Base-by-base conservation (phyloP, 2,797 vertebrate genomes). In the Hippoglossus hippoglossus region DNA sequence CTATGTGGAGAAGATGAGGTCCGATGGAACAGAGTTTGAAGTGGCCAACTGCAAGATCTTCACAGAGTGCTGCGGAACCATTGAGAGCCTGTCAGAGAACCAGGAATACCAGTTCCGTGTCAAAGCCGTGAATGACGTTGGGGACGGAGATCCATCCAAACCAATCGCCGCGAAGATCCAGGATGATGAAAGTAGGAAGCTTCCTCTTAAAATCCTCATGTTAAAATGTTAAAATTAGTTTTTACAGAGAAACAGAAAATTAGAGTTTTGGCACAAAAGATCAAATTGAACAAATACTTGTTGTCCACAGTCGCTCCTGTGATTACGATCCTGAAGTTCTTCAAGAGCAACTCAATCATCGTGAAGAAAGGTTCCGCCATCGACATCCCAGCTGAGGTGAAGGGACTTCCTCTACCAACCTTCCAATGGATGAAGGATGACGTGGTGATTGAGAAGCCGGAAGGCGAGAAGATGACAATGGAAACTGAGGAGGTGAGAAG, bases 61-160 rank as follows among this genome's bases (percentile, higher is more conserved):
- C 84, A 94, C 94, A 36, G 95, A 89, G 61, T 93, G 92, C 81
- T 85, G 81, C 1, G 92, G 91, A 39, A 93, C 95, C 0, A 86
- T 99, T 22, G 98, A 99, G 36, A 96, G 96, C 73, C 95, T 99
- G 15, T 94, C 96, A 7, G 98, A 99, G 87, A 91, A 96, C 82
- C 95, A 97, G 73, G 96, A 96, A 87, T 99, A 97, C 88, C 94
- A 99, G 75, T 99, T 99, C 88, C 96, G 97, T 19, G 98, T 99
- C 66, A 97, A 95, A 87, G 97, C 98, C 3, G 95, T 97, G 60
- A 99, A 96, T 52, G 97, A 93, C 51, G 89, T 98, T 34, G 98
- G 98, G 19, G 93, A 97, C 67, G 96, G 98, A 65, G 96, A 97
- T 18, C 96, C 95, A 19, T 98, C 96, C 9, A 94, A 95, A 79